Evolutionary conservation across 2,797 vertebrate genomes (phyloP).

Genomic region (Muraenolepis orangiensis): DNA sequence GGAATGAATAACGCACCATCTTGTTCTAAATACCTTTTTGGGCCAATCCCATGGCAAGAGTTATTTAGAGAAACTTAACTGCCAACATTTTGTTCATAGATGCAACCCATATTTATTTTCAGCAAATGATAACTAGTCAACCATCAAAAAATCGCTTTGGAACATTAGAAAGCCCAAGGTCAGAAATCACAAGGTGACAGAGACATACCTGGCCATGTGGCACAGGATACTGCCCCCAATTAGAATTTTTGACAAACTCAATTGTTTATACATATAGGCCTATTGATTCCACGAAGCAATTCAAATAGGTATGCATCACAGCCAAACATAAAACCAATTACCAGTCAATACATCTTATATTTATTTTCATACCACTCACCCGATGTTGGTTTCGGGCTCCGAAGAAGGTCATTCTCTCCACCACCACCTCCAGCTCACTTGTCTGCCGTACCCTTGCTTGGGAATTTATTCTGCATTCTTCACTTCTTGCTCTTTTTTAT

Average conservation of each 20-base stretch:
- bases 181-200: not conserved
- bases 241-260: not conserved
- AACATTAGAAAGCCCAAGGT: not conserved
- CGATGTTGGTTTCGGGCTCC: slow-evolving; percentile 61
- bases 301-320: not conserved
- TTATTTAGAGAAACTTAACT: not conserved
- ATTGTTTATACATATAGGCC: not conserved
- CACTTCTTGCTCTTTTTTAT: slow-evolving; percentile 1
- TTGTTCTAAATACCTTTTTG: not conserved
- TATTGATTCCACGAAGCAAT: not conserved
- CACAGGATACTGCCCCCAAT: not conserved
- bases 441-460: slow-evolving; percentile 61
- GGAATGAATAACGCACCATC: not conserved
- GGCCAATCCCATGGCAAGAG: not conserved
- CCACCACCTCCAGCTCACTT: slow-evolving; percentile 70
- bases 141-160: not conserved
- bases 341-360: not conserved
- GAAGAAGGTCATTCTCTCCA: slow-evolving; percentile 74
- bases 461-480: slow-evolving; percentile 63
- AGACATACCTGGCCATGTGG: not conserved
- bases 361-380: slow-evolving; percentile 53
- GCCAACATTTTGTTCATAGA: not conserved
- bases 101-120: not conserved
- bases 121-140: not conserved
- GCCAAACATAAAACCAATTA: not conserved